These are phyloP conservation scores for Meteorus cinctellus DNA, from an alignment of 2,888 invertebrate species.

Conservation along the genomic window DNA sequence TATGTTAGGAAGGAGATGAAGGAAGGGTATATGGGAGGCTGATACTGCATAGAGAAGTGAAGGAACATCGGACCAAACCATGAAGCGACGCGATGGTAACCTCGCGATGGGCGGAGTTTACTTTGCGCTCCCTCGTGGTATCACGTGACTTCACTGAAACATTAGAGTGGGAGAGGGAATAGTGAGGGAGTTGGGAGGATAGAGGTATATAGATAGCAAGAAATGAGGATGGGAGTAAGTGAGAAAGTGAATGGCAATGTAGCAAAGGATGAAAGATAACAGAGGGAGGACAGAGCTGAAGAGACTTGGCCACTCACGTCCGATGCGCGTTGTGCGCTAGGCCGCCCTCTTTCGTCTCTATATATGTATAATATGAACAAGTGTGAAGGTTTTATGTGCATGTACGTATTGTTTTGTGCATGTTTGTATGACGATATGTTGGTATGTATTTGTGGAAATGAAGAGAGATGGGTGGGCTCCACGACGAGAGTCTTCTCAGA, in stretches of 20 bases:
- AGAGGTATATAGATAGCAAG: constrained; percentile 27
- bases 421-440: neutral
- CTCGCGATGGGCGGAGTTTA: constrained; percentile 74
- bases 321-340: constrained; percentile 52
- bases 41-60: constrained; percentile 15
- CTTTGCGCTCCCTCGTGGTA: constrained; percentile 49
- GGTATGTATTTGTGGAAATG: neutral
- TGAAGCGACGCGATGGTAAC: constrained; percentile 57
- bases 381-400: neutral
- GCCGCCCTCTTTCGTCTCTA: constrained; percentile 35
- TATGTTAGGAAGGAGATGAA: constrained; percentile 27
- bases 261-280: constrained; percentile 43
- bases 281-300: constrained; percentile 34
- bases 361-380: neutral
- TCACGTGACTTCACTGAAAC: constrained; percentile 45
- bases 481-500: neutral
- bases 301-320: constrained; percentile 53
- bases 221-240: constrained; percentile 26
- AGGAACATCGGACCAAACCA: neutral
- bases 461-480: neutral
- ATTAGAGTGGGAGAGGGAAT: constrained; percentile 24
- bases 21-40: constrained; percentile 41
- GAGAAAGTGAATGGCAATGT: constrained; percentile 11
- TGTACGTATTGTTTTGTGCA: too few species aligned
- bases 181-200: constrained; percentile 14